A percentile compares a stretch with the other conserved stretches of the same genome.
Conservation (phyloP, 2,797 vertebrate genomes). For the Perodicticus potto region DNA sequence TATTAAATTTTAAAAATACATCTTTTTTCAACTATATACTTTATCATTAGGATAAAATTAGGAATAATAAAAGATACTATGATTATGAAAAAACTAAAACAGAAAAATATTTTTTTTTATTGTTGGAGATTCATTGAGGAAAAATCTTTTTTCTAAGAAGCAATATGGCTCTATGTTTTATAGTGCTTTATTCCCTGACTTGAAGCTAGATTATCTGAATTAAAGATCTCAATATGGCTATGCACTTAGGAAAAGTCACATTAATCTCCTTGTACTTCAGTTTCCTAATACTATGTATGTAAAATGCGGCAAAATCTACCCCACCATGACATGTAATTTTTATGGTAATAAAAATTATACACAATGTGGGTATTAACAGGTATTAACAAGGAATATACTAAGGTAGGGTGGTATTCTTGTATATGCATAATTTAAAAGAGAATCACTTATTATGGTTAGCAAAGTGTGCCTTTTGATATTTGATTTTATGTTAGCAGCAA, state of each 20-base stretch:
- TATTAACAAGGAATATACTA: background rate
- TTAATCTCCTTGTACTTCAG: background rate
- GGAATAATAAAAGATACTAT: background rate
- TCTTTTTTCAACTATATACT: background rate
- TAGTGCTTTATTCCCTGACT: background rate
- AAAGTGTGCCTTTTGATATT: constrained; percentile 49
- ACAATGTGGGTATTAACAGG: background rate
- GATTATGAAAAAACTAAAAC: background rate
- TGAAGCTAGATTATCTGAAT: background rate
- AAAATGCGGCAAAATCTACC: constrained; percentile 6
- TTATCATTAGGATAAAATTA: constrained; percentile 7
- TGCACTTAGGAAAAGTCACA: background rate
- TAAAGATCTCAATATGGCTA: background rate
- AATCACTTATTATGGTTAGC: background rate
- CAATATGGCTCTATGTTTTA: background rate
- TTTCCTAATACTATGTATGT: background rate
- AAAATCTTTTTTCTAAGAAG: background rate
- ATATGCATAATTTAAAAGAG: background rate
- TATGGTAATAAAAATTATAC: background rate
- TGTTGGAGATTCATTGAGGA: too few relatives aligned
- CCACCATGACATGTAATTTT: background rate
- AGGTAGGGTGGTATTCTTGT: background rate
- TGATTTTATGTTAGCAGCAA: constrained; percentile 46
- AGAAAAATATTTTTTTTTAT: background rate
- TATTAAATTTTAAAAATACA: background rate